These are phyloP conservation scores for Coptotermes formosanus DNA, from an alignment of 1,140 invertebrate genomes.

Conservation along the genomic window DNA sequence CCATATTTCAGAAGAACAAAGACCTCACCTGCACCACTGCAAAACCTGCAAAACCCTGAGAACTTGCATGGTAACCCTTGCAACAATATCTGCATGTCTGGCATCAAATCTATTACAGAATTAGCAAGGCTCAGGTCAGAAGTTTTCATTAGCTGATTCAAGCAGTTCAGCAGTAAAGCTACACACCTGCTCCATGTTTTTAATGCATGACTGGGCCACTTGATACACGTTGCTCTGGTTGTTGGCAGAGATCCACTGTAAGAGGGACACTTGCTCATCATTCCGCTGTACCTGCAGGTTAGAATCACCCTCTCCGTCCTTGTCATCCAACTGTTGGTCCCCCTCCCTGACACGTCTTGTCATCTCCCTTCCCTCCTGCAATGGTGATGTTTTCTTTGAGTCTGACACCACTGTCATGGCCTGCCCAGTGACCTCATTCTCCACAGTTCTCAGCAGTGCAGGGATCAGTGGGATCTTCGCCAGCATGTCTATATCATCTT, in stretches of 20 bases:
- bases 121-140: too few species aligned
- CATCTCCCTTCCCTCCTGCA: not conserved
- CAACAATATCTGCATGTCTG: too few species aligned
- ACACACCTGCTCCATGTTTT: slow-evolving; percentile 46
- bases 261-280: slow-evolving; percentile 53
- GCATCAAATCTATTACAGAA: too few species aligned
- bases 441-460: slow-evolving; percentile 54
- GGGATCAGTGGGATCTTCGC: slow-evolving; percentile 80
- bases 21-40: too few species aligned
- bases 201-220: slow-evolving; percentile 72
- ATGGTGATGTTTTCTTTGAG: not conserved
- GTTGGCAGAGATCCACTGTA: slow-evolving; percentile 81
- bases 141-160: not conserved
- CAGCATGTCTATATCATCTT: slow-evolving; percentile 69
- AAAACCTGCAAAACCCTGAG: too few species aligned
- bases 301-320: slow-evolving; percentile 35
- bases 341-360: not conserved
- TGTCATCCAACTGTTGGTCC: slow-evolving; percentile 32
- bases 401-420: not conserved
- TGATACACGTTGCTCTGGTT: slow-evolving; percentile 78
- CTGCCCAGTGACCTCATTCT: not conserved
- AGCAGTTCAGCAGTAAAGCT: too few species aligned
- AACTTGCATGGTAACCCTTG: too few species aligned
- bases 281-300: slow-evolving; percentile 31
- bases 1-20: too few species aligned